Percentiles rank a stretch among this genome's conserved stretches.
Evolutionary conservation across 1,140 invertebrate species (phyloP).

Genomic region (Yoshiicerus persimilis): DNA sequence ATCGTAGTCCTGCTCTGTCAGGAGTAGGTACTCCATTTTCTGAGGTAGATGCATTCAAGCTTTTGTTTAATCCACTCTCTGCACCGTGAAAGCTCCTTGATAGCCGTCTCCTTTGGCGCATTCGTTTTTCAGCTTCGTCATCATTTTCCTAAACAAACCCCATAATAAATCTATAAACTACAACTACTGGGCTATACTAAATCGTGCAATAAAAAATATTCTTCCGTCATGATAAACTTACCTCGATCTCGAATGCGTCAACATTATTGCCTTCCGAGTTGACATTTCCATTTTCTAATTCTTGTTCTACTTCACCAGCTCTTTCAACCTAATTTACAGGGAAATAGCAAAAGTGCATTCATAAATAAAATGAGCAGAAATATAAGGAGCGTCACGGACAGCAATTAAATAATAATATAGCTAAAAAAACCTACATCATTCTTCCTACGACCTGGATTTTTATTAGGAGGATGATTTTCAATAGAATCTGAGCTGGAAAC

Average conservation of each 20-base stretch:
- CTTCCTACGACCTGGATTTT: not conserved
- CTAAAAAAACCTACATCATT: not conserved
- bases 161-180: not conserved
- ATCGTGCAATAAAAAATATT: not conserved
- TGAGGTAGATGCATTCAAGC: not conserved
- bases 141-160: not conserved
- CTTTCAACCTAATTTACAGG: not conserved
- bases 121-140: not conserved
- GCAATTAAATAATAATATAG: not conserved
- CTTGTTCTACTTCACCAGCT: not conserved
- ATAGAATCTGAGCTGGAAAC: not conserved
- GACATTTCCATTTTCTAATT: not conserved
- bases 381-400: too few relatives aligned
- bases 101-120: not conserved
- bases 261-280: too few relatives aligned
- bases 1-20: not conserved
- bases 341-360: too few relatives aligned
- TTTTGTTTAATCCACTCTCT: not conserved
- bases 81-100: not conserved
- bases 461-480: not conserved
- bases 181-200: not conserved
- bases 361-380: too few relatives aligned
- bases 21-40: not conserved
- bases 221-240: too few relatives aligned
- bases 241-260: not conserved